Conservation (phyloP, 2,888 invertebrate species). For the Cylloceria caligata region DNA sequence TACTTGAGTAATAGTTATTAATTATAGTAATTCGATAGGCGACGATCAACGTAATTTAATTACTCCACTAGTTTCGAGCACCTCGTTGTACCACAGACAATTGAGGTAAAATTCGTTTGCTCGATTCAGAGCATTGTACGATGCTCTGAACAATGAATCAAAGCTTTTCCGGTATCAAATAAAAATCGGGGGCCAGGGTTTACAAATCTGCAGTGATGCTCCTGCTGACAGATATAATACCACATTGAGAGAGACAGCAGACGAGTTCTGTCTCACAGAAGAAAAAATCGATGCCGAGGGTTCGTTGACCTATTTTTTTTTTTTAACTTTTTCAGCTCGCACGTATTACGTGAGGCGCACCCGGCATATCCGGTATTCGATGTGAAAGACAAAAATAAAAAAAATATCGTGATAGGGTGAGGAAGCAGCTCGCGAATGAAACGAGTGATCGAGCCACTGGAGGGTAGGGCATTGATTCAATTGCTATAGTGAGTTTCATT, state of each 20-base stretch:
- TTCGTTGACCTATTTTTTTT: constrained; percentile 64
- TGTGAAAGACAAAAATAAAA: constrained; percentile 5
- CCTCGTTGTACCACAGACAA: not conserved
- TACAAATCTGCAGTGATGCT: not conserved
- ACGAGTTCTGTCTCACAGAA: constrained; percentile 39
- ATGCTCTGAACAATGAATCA: constrained; percentile 8
- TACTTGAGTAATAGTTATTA: constrained; percentile 4
- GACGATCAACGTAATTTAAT: constrained; percentile 16
- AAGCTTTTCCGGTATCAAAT: constrained; percentile 4
- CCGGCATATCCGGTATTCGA: constrained; percentile 46
- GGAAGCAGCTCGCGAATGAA: constrained; percentile 48
- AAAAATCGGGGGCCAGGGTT: not conserved
- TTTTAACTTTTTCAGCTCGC: constrained; percentile 2
- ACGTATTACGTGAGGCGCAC: constrained; percentile 37
- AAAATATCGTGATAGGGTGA: constrained; percentile 40
- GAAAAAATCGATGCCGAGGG: constrained; percentile 60
- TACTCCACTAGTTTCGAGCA: not conserved
- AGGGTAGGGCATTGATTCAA: constrained; percentile 53
- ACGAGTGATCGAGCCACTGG: constrained; percentile 57
- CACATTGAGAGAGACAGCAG: constrained; percentile 16
- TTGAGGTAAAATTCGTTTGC: not conserved
- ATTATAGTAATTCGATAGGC: constrained; percentile 34
- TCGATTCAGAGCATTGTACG: not conserved
- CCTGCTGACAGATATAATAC: constrained; percentile 39
- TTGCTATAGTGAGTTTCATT: constrained; percentile 51